A percentile compares a stretch with the other conserved stretches of the same genome.
Conservation (phyloP, 2,888 invertebrate genomes). For the Limnephilus marmoratus region DNA sequence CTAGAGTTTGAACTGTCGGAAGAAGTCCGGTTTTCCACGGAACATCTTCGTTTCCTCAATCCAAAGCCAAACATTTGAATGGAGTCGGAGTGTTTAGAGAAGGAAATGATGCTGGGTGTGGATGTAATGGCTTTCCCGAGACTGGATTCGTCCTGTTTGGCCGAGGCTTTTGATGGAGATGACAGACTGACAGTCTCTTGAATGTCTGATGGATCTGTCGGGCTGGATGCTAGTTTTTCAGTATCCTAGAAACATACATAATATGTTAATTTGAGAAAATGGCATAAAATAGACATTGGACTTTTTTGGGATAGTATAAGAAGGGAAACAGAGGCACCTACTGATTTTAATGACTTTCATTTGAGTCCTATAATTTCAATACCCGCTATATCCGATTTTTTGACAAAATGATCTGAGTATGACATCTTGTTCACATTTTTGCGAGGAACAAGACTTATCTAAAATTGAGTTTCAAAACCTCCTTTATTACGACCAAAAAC, state of each 20-base stretch:
- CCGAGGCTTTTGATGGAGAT: conserved; percentile 22
- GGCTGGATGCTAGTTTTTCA: conserved; percentile 67
- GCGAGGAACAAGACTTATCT: too few species aligned
- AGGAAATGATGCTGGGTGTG: conserved; percentile 60
- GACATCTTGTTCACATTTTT: too few species aligned
- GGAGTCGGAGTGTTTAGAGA: conserved; percentile 64
- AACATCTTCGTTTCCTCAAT: conserved; percentile 80
- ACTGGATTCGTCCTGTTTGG: conserved; percentile 70
- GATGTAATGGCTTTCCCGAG: conserved; percentile 67
- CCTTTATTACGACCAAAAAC: too few species aligned
- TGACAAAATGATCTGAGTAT: too few species aligned
- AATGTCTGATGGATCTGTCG: conserved; percentile 57
- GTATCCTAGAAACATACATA: conserved; percentile 34
- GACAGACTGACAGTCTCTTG: conserved; percentile 12
- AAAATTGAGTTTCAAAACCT: too few species aligned
- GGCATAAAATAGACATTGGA: not conserved
- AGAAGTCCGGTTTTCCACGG: conserved; percentile 77
- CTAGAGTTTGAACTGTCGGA: conserved; percentile 80
- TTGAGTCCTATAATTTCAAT: too few species aligned
- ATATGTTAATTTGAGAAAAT: not conserved
- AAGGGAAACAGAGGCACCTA: too few species aligned
- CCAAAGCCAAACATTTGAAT: conserved; percentile 71
- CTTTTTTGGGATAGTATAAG: not conserved
- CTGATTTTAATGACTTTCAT: too few species aligned
- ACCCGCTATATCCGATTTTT: too few species aligned